A percentile compares a stretch with the other conserved stretches of the same genome.
Evolutionary conservation across 2,113 vertebrate species (phyloP).

Genomic region (Mola mola): DNA sequence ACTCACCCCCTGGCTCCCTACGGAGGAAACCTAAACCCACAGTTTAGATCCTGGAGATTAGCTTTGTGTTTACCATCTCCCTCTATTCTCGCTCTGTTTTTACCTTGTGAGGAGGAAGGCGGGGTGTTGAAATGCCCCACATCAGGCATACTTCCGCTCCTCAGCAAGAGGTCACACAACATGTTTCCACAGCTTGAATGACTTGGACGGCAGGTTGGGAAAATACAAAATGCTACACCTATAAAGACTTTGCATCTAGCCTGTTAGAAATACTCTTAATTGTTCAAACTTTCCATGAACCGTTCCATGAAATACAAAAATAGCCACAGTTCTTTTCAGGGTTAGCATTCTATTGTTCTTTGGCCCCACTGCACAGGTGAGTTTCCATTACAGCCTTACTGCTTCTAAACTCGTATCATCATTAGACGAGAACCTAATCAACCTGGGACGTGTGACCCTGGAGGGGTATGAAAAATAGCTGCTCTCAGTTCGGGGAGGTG

Average conservation of each 20-base stretch:
- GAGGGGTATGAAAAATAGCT: slow-evolving; percentile 58
- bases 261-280: neutral
- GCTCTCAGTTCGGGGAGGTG: slow-evolving; percentile 30
- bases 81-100: slow-evolving; percentile 28
- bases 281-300: neutral
- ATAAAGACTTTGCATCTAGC: neutral
- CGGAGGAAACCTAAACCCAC: slow-evolving; percentile 57
- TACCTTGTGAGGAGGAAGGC: slow-evolving; percentile 12
- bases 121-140: slow-evolving; percentile 34
- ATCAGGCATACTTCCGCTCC: slow-evolving; percentile 22
- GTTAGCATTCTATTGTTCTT: neutral
- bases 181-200: slow-evolving; percentile 48
- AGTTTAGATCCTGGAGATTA: slow-evolving; percentile 58
- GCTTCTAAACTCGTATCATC: slow-evolving; percentile 23
- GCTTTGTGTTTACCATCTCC: slow-evolving; percentile 43
- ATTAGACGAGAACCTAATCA: slow-evolving; percentile 55
- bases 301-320: neutral
- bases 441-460: slow-evolving; percentile 55
- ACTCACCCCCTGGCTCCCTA: slow-evolving; percentile 27
- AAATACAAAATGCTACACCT: neutral
- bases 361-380: too few species aligned
- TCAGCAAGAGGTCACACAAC: slow-evolving; percentile 31
- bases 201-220: slow-evolving; percentile 8
- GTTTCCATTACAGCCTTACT: slow-evolving; percentile 21
- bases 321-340: neutral